Conservation (phyloP, 2,797 vertebrate genomes). For the Bradypodion ventrale region DNA sequence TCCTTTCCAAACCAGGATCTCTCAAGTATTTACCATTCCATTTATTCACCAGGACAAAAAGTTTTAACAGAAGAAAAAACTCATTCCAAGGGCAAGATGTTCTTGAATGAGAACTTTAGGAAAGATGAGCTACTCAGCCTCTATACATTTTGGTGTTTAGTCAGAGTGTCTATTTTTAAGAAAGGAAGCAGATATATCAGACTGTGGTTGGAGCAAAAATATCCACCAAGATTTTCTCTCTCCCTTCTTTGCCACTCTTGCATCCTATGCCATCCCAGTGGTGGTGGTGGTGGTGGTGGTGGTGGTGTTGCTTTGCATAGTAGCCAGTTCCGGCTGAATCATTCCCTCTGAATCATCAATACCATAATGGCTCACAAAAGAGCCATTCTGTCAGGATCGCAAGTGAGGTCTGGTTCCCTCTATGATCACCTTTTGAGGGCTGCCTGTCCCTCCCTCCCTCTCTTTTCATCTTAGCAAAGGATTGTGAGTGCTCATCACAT, state of each 20-base stretch:
- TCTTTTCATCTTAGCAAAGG: neutral
- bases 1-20: no score
- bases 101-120: constrained; percentile 22
- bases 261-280: neutral
- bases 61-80: no score
- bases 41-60: no score
- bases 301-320: neutral
- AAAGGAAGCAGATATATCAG: accelerated
- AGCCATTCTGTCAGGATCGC: neutral
- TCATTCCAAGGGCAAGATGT: no score
- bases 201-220: neutral
- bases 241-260: no score
- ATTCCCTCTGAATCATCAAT: constrained; percentile 32
- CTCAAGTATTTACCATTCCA: no score
- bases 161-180: accelerated
- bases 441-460: neutral
- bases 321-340: constrained; percentile 10
- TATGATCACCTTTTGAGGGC: neutral
- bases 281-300: no score
- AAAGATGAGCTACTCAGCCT: neutral
- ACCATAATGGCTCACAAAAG: neutral
- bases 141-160: neutral
- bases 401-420: neutral
- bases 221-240: neutral
- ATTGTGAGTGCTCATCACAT: neutral